phyloP scores from a whole-genome alignment of 2,888 invertebrate species.

The Creontiades dilutus region DNA sequence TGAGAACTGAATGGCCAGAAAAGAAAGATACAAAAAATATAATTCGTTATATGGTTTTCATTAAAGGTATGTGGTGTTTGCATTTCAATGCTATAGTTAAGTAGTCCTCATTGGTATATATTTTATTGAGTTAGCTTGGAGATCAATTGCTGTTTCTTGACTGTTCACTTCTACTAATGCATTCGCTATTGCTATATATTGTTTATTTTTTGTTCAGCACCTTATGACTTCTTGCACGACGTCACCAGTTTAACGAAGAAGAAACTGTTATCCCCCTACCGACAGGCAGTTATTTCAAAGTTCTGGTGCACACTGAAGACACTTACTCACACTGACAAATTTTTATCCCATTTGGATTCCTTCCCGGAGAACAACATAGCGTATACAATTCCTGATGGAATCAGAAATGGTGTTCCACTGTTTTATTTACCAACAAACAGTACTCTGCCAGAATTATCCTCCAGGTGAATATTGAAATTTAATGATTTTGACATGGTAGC shows the following conservation, averaged over 20 bases:
- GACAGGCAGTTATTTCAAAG: slow-evolving; percentile 84
- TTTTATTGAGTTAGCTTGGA: too few relatives aligned
- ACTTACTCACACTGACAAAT: slow-evolving; percentile 83
- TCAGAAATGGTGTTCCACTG: slow-evolving; percentile 85
- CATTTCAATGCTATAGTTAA: neutral
- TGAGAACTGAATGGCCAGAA: slow-evolving; percentile 82
- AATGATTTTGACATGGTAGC: too few relatives aligned
- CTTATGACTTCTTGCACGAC: slow-evolving; percentile 87
- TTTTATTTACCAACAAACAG: slow-evolving; percentile 81
- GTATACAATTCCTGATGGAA: slow-evolving; percentile 85
- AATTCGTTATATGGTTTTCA: slow-evolving; percentile 79
- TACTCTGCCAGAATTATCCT: slow-evolving; percentile 78
- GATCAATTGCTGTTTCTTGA: too few relatives aligned
- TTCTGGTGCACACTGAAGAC: slow-evolving; percentile 84
- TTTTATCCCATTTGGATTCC: slow-evolving; percentile 85
- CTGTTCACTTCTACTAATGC: too few relatives aligned
- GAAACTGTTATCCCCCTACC: slow-evolving; percentile 83
- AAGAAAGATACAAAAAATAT: slow-evolving; percentile 77
- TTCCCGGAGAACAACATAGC: slow-evolving; percentile 82
- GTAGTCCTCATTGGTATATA: neutral
- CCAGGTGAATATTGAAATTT: slow-evolving; percentile 78
- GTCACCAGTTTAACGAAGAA: slow-evolving; percentile 84
- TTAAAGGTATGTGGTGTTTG: slow-evolving; percentile 78
- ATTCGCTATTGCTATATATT: too few relatives aligned
- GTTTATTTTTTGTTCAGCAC: slow-evolving; percentile 79